Base-by-base conservation (phyloP, 2,888 invertebrate species). In the Zygothrica quintamaculata region DNA sequence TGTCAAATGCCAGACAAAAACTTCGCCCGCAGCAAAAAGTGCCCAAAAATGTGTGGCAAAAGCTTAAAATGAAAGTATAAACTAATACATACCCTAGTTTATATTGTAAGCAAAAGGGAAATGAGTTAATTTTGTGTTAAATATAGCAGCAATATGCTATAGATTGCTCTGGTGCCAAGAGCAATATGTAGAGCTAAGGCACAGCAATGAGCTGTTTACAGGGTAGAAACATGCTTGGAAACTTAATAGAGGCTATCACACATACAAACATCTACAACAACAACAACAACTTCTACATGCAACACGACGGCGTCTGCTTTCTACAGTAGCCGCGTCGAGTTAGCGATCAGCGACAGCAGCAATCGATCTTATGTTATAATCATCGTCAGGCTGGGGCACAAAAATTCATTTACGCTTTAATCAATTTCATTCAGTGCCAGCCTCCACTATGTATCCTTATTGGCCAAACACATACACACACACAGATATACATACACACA, bases 371-470 rank as follows among this genome's bases (percentile, higher is more conserved):
- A 80, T 86, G 79, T 88, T 85, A 88, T 88, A 89, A 89, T 88
- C 87, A 88, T 79, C 74, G 56, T 61, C 62, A 53, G 60, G 34
- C 50, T 55, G 11, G 65, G 61, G 66, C 80, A 76, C 71, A 84
- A 88, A n/a, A 89, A 89, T 88, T 89, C 85, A 89, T 89, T 89
- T 89, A 87, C 89, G 89, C 90, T 89, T 90, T 89, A 90, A 89
- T 89, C 88, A 87, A 89, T 88, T 87, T 87, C 79, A 85, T 85
- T 78, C 81, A 78, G 56, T 26, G 53, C 36, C 33, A 15, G 51
- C 51, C 68, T 39, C 22, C 15, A 29, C 6, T 11, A 18, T n/a
- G n/a, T n/a, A n/a, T n/a, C n/a, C n/a, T n/a, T n/a, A n/a, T n/a
- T n/a, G n/a, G n/a, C n/a, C 6, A 15, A 8, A 33, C 26, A 11